These are phyloP conservation scores for Molanna angustata DNA, from an alignment of 2,888 invertebrate genomes.

Conservation along the genomic window DNA sequence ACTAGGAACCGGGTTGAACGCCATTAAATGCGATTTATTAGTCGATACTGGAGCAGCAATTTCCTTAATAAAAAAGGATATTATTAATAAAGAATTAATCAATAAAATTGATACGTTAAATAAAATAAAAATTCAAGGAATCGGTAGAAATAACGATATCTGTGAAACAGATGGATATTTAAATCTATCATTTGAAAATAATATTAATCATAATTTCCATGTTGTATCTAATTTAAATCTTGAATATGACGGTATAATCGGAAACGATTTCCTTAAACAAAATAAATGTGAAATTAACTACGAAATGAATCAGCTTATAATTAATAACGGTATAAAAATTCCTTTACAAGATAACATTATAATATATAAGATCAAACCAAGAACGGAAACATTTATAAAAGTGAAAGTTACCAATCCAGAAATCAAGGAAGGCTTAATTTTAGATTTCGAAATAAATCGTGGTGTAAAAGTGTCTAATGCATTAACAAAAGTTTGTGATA, in stretches of 20 bases:
- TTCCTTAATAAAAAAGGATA: neutral
- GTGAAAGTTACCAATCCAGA: neutral
- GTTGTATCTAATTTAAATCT: neutral
- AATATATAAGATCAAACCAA: neutral
- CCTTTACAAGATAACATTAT: neutral
- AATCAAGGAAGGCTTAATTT: neutral
- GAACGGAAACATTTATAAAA: neutral
- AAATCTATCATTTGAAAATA: neutral
- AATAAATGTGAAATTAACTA: neutral
- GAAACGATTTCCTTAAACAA: neutral
- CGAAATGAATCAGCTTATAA: neutral
- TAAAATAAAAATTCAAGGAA: conserved; percentile 4
- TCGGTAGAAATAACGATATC: neutral
- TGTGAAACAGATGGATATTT: neutral
- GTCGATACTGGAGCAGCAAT: neutral
- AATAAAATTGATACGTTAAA: neutral
- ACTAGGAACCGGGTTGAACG: too few relatives aligned
- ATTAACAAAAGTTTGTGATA: neutral
- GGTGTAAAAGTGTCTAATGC: neutral
- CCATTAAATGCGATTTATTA: neutral
- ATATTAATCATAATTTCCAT: neutral
- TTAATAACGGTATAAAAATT: neutral
- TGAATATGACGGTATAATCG: neutral
- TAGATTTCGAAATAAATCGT: neutral
- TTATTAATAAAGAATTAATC: neutral